Evolutionary conservation across 2,113 vertebrate species (phyloP), one percentile per base, ranked within the genome.

Genomic region (Silurus glanis): DNA sequence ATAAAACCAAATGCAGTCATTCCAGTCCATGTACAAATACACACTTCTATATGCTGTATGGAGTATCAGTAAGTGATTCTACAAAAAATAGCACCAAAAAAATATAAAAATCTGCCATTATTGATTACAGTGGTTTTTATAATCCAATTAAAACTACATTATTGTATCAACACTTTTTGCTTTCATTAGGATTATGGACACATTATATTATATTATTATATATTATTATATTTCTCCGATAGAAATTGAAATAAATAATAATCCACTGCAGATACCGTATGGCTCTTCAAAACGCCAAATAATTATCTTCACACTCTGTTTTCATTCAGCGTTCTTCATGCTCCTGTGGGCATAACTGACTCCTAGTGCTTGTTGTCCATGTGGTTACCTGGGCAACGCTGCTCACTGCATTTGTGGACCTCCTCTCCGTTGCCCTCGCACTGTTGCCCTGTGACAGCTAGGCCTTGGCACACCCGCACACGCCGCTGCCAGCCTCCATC

Each of bases 401-500:
- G 98, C 74, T 99, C 97, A 61, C 96, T 99, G 94, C 98, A 99
- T 83, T 96, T 95, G 90, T 96, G 95, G 28, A 99, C 96, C 93
- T 99, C 98, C 59, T 99, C 98, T 2, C 96, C 96, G 0, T 89
- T 95, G 87, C 98, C 98, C 78, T 99, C 98, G 71, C 98, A 99
- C 61, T 96, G 96, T 53, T 99, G 97, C 3, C 98, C 98, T 0
- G 97, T 97, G 78, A 95, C 67, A 0, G 95, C 93, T 10, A 91
- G 95, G 0, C 98, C 98, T 92, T 99, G 98, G 89, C 98, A 99
- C 87, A 97, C 96, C 25, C 98, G 93, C 17, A 94, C 94, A 85
- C 98, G 91, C 88, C 97, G 95, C 91, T 99, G 97, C 98, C 97
- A 98, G 90, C 98, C 98, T 0, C 98, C 97, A 0, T 99, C 98